Conservation (phyloP, 2,888 invertebrate genomes). For the Buathra laborator region DNA sequence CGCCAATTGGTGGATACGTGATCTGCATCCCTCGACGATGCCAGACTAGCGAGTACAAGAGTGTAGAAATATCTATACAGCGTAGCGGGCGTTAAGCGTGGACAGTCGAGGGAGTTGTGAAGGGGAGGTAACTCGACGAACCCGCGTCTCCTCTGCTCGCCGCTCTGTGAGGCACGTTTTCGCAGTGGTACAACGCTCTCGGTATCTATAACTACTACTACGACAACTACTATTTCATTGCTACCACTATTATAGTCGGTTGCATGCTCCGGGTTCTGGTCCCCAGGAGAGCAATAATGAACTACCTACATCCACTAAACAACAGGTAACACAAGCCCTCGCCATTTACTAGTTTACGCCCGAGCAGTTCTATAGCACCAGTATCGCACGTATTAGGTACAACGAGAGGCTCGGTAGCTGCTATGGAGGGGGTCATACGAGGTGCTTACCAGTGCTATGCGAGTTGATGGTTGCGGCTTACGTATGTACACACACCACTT, state of each 20-base stretch:
- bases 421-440: constrained; percentile 28
- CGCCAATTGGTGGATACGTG: constrained; percentile 78
- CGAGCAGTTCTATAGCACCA: constrained; percentile 32
- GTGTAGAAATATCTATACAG: constrained; percentile 10
- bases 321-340: constrained; percentile 72
- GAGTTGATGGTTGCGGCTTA: constrained; percentile 37
- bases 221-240: constrained; percentile 35
- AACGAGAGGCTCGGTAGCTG: constrained; percentile 12
- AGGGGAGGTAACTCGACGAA: constrained; percentile 20
- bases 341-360: constrained; percentile 64
- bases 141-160: constrained; percentile 22
- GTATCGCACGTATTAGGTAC: constrained; percentile 42
- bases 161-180: constrained; percentile 49
- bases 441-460: constrained; percentile 27
- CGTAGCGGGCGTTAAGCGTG: neutral
- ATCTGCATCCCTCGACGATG: constrained; percentile 75
- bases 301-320: constrained; percentile 77
- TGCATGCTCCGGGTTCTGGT: constrained; percentile 34
- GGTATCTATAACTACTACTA: constrained; percentile 30
- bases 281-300: constrained; percentile 79
- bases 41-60: constrained; percentile 4
- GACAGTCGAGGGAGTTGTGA: constrained; percentile 21
- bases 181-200: constrained; percentile 30
- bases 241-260: constrained; percentile 42
- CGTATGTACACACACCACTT: constrained; percentile 16